Conservation (phyloP, 2,113 vertebrate species). For the Zosterops borbonicus region DNA sequence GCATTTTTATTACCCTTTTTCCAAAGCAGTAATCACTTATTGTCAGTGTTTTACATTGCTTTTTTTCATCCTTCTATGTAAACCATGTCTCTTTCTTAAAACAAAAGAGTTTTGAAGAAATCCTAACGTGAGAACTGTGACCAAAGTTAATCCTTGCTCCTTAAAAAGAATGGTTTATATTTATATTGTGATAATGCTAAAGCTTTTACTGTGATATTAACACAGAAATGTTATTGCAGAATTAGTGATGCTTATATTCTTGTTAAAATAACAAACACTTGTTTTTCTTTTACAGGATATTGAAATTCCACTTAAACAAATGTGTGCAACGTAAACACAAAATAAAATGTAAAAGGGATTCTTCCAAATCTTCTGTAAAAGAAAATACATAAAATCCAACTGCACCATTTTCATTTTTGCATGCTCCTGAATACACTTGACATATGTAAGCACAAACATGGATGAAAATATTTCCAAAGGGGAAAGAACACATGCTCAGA, state of each 20-base stretch:
- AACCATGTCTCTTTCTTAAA: neutral
- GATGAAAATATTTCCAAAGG: conserved; percentile 16
- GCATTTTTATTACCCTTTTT: neutral
- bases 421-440: neutral
- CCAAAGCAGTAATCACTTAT: neutral
- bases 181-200: neutral
- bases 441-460: neutral
- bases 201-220: neutral
- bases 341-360: neutral
- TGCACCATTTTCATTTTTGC: neutral
- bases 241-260: neutral
- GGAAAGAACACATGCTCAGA: conserved; percentile 6
- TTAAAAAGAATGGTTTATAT: neutral
- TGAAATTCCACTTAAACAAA: neutral
- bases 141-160: neutral
- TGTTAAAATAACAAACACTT: neutral
- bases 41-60: neutral
- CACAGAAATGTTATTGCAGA: neutral
- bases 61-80: neutral
- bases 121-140: neutral
- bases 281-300: conserved; percentile 12
- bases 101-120: neutral
- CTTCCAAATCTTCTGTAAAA: neutral
- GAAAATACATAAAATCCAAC: neutral
- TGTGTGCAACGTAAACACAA: neutral